Percentiles rank a stretch among this genome's conserved stretches.
These are phyloP conservation scores for Dendrocopos noguchii DNA, from an alignment of 2,113 vertebrate genomes.

Conservation along the genomic window DNA sequence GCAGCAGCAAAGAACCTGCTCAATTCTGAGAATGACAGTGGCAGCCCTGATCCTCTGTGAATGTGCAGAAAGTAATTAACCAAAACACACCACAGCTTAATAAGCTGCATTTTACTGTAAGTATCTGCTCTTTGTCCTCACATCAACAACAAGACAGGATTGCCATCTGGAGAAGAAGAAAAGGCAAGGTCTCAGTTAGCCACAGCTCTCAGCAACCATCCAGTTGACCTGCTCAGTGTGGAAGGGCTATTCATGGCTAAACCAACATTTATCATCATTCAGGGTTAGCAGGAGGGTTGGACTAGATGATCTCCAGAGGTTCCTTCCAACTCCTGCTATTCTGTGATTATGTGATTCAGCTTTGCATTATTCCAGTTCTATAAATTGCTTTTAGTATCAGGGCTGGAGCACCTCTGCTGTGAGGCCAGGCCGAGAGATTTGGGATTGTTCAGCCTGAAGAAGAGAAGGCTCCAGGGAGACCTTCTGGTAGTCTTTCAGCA, in stretches of 20 bases:
- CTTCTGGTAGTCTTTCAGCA: too few relatives aligned
- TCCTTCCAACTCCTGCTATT: too few relatives aligned
- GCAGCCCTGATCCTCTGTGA: constrained; percentile 32
- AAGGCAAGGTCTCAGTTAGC: neutral
- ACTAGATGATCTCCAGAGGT: too few relatives aligned
- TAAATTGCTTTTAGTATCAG: neutral
- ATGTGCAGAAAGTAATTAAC: constrained; percentile 23
- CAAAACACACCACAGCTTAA: constrained; percentile 22
- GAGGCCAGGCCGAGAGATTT: too few relatives aligned
- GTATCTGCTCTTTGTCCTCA: constrained; percentile 21
- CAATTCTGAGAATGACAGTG: neutral
- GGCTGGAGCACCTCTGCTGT: too few relatives aligned
- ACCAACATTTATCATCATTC: neutral
- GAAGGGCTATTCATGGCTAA: neutral
- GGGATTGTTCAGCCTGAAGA: too few relatives aligned
- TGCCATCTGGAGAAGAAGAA: neutral
- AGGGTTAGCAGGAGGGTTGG: neutral
- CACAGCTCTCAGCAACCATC: neutral
- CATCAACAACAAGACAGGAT: neutral
- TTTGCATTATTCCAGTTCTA: neutral
- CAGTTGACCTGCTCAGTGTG: neutral
- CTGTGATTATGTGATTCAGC: neutral
- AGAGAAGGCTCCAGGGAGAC: too few relatives aligned
- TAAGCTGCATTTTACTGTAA: neutral
- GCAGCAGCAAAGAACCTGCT: constrained; percentile 33